phyloP scores from a whole-genome alignment of 1,140 invertebrate species.

The Saxidomus purpurata region DNA sequence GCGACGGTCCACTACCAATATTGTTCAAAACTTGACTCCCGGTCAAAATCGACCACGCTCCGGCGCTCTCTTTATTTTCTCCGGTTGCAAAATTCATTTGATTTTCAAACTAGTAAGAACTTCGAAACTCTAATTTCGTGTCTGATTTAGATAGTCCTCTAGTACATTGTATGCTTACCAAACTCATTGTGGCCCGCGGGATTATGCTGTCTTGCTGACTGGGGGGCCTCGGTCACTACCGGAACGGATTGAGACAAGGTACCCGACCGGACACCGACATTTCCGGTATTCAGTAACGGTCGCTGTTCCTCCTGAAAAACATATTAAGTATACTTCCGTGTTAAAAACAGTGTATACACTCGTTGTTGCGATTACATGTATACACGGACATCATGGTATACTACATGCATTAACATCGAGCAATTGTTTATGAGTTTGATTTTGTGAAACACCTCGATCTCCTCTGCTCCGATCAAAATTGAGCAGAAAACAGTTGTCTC shows the following conservation, averaged over 20 bases:
- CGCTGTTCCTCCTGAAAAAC: slow-evolving; percentile 28
- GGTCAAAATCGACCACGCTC: not conserved
- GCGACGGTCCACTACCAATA: no score
- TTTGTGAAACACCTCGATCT: no score
- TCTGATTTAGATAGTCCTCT: not conserved
- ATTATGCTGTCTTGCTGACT: slow-evolving; percentile 28
- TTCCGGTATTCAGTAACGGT: slow-evolving; percentile 6
- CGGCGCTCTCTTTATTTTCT: not conserved
- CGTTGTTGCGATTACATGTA: not conserved
- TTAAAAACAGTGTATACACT: not conserved
- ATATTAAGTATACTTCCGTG: not conserved
- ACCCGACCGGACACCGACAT: slow-evolving; percentile 31
- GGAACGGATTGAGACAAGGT: slow-evolving; percentile 1
- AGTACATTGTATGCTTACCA: not conserved
- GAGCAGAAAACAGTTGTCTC: no score
- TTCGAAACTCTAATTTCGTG: not conserved
- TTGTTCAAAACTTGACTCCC: no score
- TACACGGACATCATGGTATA: not conserved
- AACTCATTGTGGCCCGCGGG: not conserved
- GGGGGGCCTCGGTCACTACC: not conserved
- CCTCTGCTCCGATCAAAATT: no score
- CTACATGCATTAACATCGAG: not conserved
- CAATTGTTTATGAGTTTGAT: not conserved
- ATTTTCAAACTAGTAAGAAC: not conserved
- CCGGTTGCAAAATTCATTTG: not conserved